Conservation (phyloP, 2,888 invertebrate genomes). For the Cephus pygmeus region DNA sequence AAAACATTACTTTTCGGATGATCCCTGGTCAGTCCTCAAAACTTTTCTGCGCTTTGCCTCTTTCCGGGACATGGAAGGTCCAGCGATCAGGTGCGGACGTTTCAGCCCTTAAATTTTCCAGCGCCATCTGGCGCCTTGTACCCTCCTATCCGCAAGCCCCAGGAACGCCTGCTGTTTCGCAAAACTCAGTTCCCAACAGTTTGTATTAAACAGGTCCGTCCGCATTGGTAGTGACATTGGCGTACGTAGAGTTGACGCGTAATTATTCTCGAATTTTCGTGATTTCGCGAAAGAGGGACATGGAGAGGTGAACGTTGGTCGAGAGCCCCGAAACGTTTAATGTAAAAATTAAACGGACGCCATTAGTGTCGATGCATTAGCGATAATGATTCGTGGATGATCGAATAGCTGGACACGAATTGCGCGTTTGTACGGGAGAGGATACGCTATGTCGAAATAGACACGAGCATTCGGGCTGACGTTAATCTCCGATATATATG, state of each 20-base stretch:
- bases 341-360: neutral
- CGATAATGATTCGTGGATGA: constrained; percentile 5
- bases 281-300: neutral
- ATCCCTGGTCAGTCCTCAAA: constrained; percentile 10
- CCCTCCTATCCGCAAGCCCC: neutral
- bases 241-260: neutral
- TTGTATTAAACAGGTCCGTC: neutral
- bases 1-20: neutral
- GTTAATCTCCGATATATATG: neutral
- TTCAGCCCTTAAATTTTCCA: constrained; percentile 23
- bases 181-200: neutral
- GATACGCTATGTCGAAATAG: neutral
- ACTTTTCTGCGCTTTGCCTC: constrained; percentile 34
- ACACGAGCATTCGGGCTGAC: neutral
- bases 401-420: neutral
- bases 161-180: constrained; percentile 3
- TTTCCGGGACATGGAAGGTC: constrained; percentile 42
- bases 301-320: neutral
- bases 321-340: neutral
- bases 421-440: neutral
- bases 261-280: neutral
- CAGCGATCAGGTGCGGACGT: constrained; percentile 47
- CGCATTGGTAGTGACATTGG: neutral
- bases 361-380: constrained; percentile 3
- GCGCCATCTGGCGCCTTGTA: neutral